Evolutionary conservation across 2,888 invertebrate genomes (phyloP).

Genomic region (Himalopsyche anomala): DNA sequence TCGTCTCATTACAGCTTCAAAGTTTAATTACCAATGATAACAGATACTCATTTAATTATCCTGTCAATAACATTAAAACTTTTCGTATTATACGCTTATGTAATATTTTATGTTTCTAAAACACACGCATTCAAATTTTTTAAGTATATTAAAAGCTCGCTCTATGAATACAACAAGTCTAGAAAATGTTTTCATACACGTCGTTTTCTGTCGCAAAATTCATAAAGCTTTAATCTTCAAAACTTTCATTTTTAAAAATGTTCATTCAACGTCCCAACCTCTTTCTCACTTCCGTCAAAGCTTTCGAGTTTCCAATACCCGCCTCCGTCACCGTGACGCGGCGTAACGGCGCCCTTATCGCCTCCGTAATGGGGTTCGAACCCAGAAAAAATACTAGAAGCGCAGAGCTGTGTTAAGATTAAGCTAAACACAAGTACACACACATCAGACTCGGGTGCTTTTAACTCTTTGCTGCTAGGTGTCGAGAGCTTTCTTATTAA

Average conservation of each 20-base stretch:
- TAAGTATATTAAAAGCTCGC: not conserved
- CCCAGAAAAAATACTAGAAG: conserved; percentile 26
- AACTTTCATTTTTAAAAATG: conserved; percentile 20
- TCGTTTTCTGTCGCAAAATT: not conserved
- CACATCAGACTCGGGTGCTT: conserved; percentile 24
- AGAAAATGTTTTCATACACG: not conserved
- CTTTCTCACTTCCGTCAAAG: conserved; percentile 40
- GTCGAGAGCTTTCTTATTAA: conserved; percentile 22
- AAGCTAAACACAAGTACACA: conserved; percentile 36
- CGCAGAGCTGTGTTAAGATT: conserved; percentile 25
- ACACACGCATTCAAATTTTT: no score
- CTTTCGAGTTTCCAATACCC: conserved; percentile 23
- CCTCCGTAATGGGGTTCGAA: conserved; percentile 43
- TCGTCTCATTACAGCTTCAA: no score
- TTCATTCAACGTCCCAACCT: not conserved
- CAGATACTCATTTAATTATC: no score
- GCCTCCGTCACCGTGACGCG: not conserved
- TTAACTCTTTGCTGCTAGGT: conserved; percentile 16
- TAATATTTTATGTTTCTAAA: no score
- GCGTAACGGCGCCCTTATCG: conserved; percentile 41
- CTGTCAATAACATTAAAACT: no score
- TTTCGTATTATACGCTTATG: no score
- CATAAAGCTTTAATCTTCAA: conserved; percentile 8
- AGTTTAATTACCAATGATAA: no score
- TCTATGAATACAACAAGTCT: not conserved